Conservation (phyloP, 1,140 invertebrate genomes). For the Gryllus bimaculatus region DNA sequence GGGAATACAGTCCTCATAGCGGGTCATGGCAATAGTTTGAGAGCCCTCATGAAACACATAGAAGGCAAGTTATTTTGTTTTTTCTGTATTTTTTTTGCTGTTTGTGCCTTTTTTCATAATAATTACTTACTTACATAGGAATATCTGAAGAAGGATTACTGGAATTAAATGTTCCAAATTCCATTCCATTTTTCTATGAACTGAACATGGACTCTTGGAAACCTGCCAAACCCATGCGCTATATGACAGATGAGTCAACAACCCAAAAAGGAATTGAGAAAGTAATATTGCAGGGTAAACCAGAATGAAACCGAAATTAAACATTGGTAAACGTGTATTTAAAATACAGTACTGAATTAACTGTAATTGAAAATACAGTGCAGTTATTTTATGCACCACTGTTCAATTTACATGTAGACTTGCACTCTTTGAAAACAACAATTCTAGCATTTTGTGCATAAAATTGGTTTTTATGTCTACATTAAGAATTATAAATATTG, state of each 20-base stretch:
- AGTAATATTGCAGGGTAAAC: neutral
- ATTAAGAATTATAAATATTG: too few species aligned
- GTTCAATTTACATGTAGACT: too few species aligned
- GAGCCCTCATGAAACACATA: constrained; percentile 91
- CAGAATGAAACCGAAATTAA: too few species aligned
- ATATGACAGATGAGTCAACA: neutral
- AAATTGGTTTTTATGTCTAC: too few species aligned
- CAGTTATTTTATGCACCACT: too few species aligned
- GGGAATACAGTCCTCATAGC: constrained; percentile 86
- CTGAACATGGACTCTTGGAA: neutral
- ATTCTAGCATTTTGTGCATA: too few species aligned
- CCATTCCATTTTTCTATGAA: constrained; percentile 14
- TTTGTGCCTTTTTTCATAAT: neutral
- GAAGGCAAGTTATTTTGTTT: neutral
- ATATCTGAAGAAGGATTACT: constrained; percentile 22
- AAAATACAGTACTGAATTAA: too few species aligned
- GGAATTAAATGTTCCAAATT: neutral
- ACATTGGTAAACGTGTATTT: too few species aligned
- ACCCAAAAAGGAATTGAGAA: neutral
- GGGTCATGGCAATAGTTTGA: constrained; percentile 89
- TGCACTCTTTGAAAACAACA: too few species aligned
- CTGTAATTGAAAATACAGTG: too few species aligned
- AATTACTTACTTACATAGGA: constrained; percentile 46
- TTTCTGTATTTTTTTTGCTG: neutral
- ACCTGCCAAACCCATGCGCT: neutral